Evolutionary conservation across 2,888 invertebrate species (phyloP).

Genomic region (Neoascia interrupta): DNA sequence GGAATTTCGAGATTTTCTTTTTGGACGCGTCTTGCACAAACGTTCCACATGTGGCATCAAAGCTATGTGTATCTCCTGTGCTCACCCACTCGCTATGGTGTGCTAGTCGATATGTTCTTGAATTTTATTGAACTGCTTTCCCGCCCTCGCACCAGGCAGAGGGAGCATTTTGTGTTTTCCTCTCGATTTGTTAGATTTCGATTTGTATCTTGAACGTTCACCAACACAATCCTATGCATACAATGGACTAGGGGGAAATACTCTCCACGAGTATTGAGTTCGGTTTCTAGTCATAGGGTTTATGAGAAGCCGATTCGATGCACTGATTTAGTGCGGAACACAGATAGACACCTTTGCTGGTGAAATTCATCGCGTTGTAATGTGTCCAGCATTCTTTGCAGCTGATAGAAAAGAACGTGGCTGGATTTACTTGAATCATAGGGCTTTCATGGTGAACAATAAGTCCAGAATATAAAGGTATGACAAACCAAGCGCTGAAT

Average conservation of each 20-base stretch:
- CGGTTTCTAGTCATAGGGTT: slow-evolving; percentile 19
- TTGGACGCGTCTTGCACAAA: slow-evolving; percentile 35
- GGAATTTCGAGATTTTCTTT: slow-evolving; percentile 49
- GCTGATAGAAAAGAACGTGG: too few relatives aligned
- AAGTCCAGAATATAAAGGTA: too few relatives aligned
- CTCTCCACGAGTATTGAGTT: too few relatives aligned
- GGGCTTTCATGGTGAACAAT: too few relatives aligned
- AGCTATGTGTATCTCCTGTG: slow-evolving; percentile 22
- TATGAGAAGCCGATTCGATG: slow-evolving; percentile 31
- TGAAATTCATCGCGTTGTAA: background rate
- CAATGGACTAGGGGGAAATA: too few relatives aligned
- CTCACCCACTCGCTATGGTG: slow-evolving; percentile 21
- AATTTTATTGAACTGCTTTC: slow-evolving; percentile 54
- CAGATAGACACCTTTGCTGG: slow-evolving; percentile 13
- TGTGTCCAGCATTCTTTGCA: background rate
- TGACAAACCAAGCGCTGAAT: too few relatives aligned
- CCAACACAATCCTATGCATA: too few relatives aligned
- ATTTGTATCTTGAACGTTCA: slow-evolving; percentile 9
- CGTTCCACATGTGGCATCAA: slow-evolving; percentile 36
- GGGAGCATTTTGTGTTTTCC: slow-evolving; percentile 12
- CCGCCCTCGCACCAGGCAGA: background rate
- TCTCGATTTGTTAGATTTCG: slow-evolving; percentile 15
- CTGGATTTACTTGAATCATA: too few relatives aligned
- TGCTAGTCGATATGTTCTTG: slow-evolving; percentile 17
- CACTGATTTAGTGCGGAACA: slow-evolving; percentile 38